These are phyloP conservation scores for Gymnoscelis rufifasciata DNA, from an alignment of 2,888 invertebrate species.

Conservation along the genomic window DNA sequence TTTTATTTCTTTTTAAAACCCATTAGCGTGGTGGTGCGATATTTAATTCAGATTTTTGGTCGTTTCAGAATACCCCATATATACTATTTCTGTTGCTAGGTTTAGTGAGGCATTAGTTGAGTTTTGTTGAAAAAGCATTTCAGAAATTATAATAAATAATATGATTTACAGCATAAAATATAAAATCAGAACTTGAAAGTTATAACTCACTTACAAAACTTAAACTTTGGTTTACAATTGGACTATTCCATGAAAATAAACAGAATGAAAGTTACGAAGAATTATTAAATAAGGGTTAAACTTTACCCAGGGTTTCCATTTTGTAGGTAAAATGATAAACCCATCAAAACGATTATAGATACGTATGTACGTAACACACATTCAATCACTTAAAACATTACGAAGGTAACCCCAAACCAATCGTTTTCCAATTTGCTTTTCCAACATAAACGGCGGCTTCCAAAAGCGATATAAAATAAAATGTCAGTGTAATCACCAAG, in stretches of 20 bases:
- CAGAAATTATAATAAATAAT: background rate
- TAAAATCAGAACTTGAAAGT: no score
- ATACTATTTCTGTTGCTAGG: background rate
- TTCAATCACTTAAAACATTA: background rate
- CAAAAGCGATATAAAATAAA: constrained; percentile 40
- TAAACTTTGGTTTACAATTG: no score
- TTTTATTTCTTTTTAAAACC: no score
- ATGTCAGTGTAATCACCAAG: constrained; percentile 65
- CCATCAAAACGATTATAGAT: background rate
- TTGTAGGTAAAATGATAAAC: no score
- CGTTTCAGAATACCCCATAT: background rate
- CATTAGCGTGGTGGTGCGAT: no score
- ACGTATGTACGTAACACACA: background rate
- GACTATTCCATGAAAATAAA: no score
- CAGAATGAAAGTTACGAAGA: no score
- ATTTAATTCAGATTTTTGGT: no score
- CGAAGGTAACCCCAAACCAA: background rate
- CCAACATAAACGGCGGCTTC: constrained; percentile 27
- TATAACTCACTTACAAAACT: no score
- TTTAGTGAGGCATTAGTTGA: constrained; percentile 20
- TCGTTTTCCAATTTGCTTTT: constrained; percentile 12
- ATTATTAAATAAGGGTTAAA: no score
- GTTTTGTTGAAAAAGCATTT: constrained; percentile 18
- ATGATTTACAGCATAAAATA: no score
- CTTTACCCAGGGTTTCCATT: no score